A percentile compares a stretch with the other conserved stretches of the same genome.
phyloP scores from a whole-genome alignment of 2,888 invertebrate genomes.

The Sphaerophoria rueppellii region DNA sequence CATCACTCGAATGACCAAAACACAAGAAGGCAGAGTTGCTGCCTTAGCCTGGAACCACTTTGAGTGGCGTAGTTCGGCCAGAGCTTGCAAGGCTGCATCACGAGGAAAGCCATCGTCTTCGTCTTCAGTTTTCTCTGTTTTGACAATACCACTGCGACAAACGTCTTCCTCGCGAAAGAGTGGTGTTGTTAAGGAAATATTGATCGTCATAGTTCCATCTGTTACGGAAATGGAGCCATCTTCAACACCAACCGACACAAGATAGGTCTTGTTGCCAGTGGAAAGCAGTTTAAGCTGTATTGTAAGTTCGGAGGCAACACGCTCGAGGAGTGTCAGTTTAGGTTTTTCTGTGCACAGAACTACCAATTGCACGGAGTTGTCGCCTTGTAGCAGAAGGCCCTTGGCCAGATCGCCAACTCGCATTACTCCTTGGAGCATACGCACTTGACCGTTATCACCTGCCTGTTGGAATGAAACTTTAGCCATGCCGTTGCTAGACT shows the following conservation, averaged over 20 bases:
- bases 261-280: constrained; percentile 87
- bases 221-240: constrained; percentile 91
- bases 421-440: constrained; percentile 96
- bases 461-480: constrained; percentile 85
- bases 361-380: constrained; percentile 93
- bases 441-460: constrained; percentile 83
- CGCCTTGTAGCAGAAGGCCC: constrained; percentile 91
- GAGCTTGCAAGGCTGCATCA: constrained; percentile 99
- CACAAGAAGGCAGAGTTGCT: constrained; percentile 95
- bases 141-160: constrained; percentile 88
- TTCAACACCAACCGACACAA: constrained; percentile 90
- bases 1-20: constrained; percentile 95
- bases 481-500: constrained; percentile 76
- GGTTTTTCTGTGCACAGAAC: constrained; percentile 96
- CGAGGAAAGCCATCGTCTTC: constrained; percentile 96
- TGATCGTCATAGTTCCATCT: constrained; percentile 88
- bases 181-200: constrained; percentile 94
- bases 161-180: constrained; percentile 90
- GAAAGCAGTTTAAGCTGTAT: constrained; percentile 87
- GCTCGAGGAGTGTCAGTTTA: constrained; percentile 90
- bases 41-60: constrained; percentile 99
- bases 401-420: constrained; percentile 94
- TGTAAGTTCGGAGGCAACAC: constrained; percentile 91
- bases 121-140: constrained; percentile 83
- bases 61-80: constrained; percentile 99